Evolutionary conservation across 2,113 vertebrate genomes (phyloP).

Genomic region (Neodontobutis hainanensis): DNA sequence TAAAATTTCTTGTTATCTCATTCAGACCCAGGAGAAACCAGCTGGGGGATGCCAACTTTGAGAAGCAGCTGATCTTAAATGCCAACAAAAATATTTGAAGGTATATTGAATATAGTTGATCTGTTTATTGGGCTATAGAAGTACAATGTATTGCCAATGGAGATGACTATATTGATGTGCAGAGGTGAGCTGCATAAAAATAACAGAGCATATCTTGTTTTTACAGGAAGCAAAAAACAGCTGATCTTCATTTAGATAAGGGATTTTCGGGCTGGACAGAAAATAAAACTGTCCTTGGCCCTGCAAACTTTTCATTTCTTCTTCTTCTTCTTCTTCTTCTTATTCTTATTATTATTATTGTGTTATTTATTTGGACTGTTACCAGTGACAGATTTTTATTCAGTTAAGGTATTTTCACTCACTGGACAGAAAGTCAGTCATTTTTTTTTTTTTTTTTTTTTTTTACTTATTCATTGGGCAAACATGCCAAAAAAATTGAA

Average conservation of each 20-base stretch:
- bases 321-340: no score
- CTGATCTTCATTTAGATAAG: background rate
- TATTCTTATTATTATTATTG: background rate
- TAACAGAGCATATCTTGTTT: no score
- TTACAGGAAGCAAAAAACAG: background rate
- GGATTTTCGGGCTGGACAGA: no score
- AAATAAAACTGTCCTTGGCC: no score
- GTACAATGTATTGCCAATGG: no score
- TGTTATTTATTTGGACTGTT: background rate
- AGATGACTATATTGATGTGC: no score
- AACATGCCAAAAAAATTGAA: background rate
- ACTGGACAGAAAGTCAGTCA: background rate
- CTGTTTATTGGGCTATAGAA: no score
- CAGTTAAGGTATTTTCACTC: background rate
- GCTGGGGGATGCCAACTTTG: background rate
- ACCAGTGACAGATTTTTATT: background rate
- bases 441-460: background rate
- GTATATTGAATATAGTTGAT: background rate
- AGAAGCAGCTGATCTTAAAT: background rate
- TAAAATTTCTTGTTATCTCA: constrained; percentile 1
- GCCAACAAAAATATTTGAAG: background rate
- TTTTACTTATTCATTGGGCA: background rate
- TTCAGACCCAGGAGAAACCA: background rate
- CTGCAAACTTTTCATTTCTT: background rate
- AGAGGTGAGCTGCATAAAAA: background rate